Conservation (phyloP, 2,888 invertebrate species). For the Chaitophorus viminalis region DNA sequence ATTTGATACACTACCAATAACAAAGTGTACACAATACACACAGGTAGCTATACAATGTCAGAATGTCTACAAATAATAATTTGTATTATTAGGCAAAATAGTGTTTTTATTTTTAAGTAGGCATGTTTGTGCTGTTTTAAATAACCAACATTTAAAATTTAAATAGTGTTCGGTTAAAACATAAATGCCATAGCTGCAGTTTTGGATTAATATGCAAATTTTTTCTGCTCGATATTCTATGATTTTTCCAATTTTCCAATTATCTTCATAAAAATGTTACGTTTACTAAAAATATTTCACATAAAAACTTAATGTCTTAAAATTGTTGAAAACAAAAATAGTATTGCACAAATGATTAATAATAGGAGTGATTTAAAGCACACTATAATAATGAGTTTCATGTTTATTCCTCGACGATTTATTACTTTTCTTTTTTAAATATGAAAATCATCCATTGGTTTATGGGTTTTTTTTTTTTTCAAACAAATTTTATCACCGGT, state of each 20-base stretch:
- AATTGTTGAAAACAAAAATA: neutral
- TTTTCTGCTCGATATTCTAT: neutral
- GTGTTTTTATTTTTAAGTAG: neutral
- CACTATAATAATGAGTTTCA: neutral
- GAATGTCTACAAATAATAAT: neutral
- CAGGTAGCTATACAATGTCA: neutral
- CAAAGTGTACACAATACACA: neutral
- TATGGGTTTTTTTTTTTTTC: neutral
- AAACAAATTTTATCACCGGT: constrained; percentile 30
- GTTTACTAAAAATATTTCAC: neutral
- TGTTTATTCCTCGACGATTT: constrained; percentile 1
- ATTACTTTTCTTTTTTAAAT: neutral
- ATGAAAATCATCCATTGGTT: neutral
- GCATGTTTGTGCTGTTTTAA: neutral
- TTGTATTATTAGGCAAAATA: neutral
- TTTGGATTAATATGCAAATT: neutral
- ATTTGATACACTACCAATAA: neutral
- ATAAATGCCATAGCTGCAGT: neutral
- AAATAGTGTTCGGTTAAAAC: neutral
- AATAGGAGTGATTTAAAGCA: neutral
- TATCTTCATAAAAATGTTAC: neutral
- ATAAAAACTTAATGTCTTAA: neutral
- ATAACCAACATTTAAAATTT: neutral
- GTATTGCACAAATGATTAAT: neutral
- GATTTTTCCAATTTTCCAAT: neutral